phyloP scores from a whole-genome alignment of 2,888 invertebrate genomes.

The Augochlorella aurata region DNA sequence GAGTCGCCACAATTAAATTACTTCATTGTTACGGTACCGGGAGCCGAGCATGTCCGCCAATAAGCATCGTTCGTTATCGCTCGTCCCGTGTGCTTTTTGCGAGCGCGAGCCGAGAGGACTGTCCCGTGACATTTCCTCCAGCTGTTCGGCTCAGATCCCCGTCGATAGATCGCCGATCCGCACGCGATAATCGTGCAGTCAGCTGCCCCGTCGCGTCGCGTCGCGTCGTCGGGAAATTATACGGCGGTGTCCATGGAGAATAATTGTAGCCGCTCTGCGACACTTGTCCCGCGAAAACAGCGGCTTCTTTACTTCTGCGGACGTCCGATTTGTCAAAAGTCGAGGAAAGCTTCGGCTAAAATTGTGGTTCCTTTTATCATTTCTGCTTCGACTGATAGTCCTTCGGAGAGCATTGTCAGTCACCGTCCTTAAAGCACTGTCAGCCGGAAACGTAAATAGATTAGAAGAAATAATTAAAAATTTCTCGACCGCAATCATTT shows the following conservation, averaged over 20 bases:
- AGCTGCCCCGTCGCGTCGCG: constrained; percentile 49
- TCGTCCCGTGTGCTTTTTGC: neutral
- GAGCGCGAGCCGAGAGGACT: neutral
- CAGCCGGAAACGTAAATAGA: too few relatives aligned
- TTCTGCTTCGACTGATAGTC: too few relatives aligned
- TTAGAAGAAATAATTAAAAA: too few relatives aligned
- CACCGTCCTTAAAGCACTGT: too few relatives aligned
- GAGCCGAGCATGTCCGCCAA: constrained; percentile 46
- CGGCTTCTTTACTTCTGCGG: too few relatives aligned
- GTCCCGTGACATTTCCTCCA: constrained; percentile 65
- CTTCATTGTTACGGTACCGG: constrained; percentile 42
- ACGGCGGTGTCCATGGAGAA: constrained; percentile 18
- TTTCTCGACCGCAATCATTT: too few relatives aligned
- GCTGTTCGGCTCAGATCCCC: constrained; percentile 61
- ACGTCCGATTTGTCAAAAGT: too few relatives aligned
- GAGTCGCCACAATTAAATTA: constrained; percentile 60
- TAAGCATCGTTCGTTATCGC: constrained; percentile 54
- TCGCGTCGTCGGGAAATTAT: constrained; percentile 46
- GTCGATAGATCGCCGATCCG: constrained; percentile 56
- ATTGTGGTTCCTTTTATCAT: too few relatives aligned
- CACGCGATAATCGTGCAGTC: constrained; percentile 53
- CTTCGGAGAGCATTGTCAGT: too few relatives aligned
- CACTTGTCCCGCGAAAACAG: neutral
- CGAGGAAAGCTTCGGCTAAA: too few relatives aligned
- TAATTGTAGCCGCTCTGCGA: constrained; percentile 21